Evolutionary conservation across 2,113 vertebrate genomes (phyloP).

Genomic region (Parus major): DNA sequence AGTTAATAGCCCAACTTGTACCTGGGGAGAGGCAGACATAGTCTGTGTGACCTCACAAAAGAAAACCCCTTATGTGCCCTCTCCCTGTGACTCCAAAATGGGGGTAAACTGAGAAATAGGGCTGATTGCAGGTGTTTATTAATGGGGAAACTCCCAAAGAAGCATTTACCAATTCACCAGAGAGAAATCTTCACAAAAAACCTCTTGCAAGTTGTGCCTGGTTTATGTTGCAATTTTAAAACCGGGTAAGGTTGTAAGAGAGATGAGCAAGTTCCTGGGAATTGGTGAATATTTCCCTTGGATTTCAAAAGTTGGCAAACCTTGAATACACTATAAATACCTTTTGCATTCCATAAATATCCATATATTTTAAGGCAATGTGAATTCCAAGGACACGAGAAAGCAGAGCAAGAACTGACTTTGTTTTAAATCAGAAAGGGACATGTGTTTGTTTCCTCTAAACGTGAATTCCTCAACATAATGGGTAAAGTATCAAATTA

Average conservation of each 20-base stretch:
- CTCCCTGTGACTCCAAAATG: neutral
- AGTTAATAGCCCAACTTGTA: neutral
- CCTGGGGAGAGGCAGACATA: neutral
- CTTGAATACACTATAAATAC: neutral
- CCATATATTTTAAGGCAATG: neutral
- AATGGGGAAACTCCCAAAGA: neutral
- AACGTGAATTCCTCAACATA: neutral
- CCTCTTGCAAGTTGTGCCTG: neutral
- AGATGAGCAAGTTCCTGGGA: neutral
- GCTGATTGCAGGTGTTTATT: neutral
- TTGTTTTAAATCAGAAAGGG: neutral
- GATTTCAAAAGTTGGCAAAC: neutral
- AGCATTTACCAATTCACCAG: neutral
- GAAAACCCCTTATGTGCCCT: neutral
- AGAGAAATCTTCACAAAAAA: neutral
- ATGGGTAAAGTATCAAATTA: neutral
- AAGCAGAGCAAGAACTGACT: neutral
- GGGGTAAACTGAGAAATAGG: neutral
- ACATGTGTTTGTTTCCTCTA: neutral
- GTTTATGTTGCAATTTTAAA: neutral
- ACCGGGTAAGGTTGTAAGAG: neutral
- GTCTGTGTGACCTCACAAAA: neutral
- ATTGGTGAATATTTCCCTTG: neutral
- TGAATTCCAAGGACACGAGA: neutral
- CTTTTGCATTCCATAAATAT: neutral